Percentiles rank a stretch among this genome's conserved stretches.
Evolutionary conservation across 1,140 invertebrate species (phyloP).

Genomic region (Drosophila quadrilineata): DNA sequence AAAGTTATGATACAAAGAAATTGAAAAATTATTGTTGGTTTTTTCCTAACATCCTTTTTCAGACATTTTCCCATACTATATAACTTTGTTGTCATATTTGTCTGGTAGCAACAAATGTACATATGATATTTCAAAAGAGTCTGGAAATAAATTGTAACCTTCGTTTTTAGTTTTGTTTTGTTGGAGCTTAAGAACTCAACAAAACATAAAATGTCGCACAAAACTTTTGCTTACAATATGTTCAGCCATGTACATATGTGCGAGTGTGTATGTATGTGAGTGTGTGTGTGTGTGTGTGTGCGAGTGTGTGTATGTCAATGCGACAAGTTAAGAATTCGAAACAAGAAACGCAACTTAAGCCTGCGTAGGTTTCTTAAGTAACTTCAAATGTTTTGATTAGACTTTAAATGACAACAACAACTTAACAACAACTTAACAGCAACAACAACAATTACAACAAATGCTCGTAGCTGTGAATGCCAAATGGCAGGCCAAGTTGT

Average conservation of each 20-base stretch:
- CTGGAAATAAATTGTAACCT: background rate
- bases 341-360: slow-evolving; percentile 78
- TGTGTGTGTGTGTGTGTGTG: slow-evolving; percentile 18
- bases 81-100: too few species aligned
- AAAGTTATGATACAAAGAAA: too few species aligned
- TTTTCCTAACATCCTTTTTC: too few species aligned
- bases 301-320: slow-evolving; percentile 31
- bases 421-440: slow-evolving; percentile 15
- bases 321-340: slow-evolving; percentile 72
- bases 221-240: slow-evolving; percentile 6
- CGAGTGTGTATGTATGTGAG: background rate
- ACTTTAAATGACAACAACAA: slow-evolving; percentile 71
- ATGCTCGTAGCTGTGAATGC: slow-evolving; percentile 39
- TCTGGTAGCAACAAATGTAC: background rate
- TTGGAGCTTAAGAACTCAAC: slow-evolving; percentile 25
- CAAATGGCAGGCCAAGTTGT: slow-evolving; percentile 37
- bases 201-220: slow-evolving; percentile 37
- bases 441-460: slow-evolving; percentile 10
- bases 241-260: background rate
- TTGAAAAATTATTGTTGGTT: too few species aligned
- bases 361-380: slow-evolving; percentile 78
- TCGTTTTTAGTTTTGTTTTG: slow-evolving; percentile 2
- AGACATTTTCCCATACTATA: too few species aligned
- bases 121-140: background rate
- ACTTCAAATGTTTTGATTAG: slow-evolving; percentile 79